phyloP scores from a whole-genome alignment of 2,113 vertebrate species.

The Platichthys stellatus region DNA sequence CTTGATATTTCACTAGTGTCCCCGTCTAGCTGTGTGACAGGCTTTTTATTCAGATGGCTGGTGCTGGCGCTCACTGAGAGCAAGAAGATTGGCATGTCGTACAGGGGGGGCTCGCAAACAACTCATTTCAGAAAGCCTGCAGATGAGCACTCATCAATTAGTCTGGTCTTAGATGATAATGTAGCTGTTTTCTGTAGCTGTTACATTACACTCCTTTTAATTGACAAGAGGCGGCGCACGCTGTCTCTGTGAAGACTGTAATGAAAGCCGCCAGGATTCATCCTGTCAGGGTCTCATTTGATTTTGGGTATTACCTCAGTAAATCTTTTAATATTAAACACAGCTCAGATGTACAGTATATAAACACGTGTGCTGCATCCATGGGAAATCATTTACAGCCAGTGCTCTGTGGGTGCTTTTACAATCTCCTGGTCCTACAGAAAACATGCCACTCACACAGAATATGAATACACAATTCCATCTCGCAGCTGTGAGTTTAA shows the following conservation, averaged over 20 bases:
- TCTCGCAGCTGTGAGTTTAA: constrained; percentile 14
- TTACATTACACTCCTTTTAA: constrained; percentile 59
- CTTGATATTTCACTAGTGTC: constrained; percentile 65
- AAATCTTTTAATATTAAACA: constrained; percentile 38
- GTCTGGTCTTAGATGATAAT: constrained; percentile 63
- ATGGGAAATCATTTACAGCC: constrained; percentile 16
- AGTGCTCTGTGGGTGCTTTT: constrained; percentile 6
- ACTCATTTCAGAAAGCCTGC: constrained; percentile 55
- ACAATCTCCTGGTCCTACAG: background rate
- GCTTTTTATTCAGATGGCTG: constrained; percentile 65
- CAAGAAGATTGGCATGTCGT: constrained; percentile 61
- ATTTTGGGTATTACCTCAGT: constrained; percentile 4
- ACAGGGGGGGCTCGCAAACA: constrained; percentile 2
- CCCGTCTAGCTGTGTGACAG: constrained; percentile 53
- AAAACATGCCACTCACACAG: constrained; percentile 8
- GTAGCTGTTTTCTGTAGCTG: constrained; percentile 45
- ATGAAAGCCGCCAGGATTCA: constrained; percentile 35
- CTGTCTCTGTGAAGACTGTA: constrained; percentile 37
- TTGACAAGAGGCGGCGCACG: constrained; percentile 35
- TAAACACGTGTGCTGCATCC: constrained; percentile 25
- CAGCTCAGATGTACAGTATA: background rate
- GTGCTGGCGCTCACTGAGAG: constrained; percentile 48
- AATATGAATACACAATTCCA: constrained; percentile 24
- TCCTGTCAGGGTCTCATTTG: constrained; percentile 23
- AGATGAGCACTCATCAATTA: constrained; percentile 68